These are phyloP conservation scores for Ditula angustiorana DNA, from an alignment of 2,888 invertebrate genomes.

Conservation along the genomic window DNA sequence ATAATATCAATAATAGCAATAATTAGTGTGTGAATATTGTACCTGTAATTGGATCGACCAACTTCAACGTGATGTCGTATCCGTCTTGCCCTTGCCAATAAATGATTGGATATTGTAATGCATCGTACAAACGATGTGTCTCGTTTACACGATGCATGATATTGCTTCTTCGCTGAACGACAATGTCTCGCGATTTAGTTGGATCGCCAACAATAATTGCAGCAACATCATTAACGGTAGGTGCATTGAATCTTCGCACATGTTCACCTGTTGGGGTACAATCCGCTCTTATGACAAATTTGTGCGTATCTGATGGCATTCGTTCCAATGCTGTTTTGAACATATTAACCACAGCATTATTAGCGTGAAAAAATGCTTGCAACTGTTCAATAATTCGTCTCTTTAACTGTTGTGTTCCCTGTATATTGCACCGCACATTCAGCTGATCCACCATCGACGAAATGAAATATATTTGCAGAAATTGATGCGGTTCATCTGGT, in stretches of 20 bases:
- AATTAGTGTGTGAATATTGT: too few relatives aligned
- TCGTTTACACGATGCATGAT: constrained; percentile 49
- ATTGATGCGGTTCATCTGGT: too few relatives aligned
- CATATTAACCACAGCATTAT: constrained; percentile 44
- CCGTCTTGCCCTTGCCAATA: constrained; percentile 50
- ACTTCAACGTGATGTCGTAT: constrained; percentile 44
- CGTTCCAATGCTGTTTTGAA: constrained; percentile 38
- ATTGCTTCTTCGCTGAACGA: constrained; percentile 53
- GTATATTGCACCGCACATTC: too few relatives aligned
- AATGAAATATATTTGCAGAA: too few relatives aligned
- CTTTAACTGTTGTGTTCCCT: too few relatives aligned
- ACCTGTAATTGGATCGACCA: constrained; percentile 45
- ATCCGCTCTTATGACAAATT: constrained; percentile 33
- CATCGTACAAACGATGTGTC: constrained; percentile 57
- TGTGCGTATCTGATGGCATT: constrained; percentile 32
- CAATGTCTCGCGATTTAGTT: constrained; percentile 50
- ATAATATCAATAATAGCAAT: too few relatives aligned
- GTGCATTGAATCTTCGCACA: constrained; percentile 38
- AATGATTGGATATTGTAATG: constrained; percentile 51
- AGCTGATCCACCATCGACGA: too few relatives aligned
- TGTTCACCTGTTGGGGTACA: constrained; percentile 33
- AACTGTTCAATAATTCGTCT: constrained; percentile 48
- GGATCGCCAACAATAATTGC: constrained; percentile 49
- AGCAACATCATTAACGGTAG: constrained; percentile 50
- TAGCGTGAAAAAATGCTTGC: constrained; percentile 47